Evolutionary conservation across 2,113 vertebrate species (phyloP), one percentile per base, ranked within the genome.

Genomic region (Delphinapterus leucas): DNA sequence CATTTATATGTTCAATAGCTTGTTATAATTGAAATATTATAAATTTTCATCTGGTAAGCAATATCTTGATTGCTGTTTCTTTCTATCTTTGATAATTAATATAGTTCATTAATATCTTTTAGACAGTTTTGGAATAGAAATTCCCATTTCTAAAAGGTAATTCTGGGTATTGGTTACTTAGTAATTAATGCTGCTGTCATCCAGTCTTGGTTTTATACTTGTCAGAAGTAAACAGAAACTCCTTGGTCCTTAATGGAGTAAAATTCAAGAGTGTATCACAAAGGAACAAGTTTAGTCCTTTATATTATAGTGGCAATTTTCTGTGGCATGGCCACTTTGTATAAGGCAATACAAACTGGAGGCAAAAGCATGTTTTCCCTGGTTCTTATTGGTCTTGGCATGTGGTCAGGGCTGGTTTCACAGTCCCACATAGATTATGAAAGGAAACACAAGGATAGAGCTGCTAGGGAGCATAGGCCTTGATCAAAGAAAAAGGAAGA

Each of bases 11-110:
- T 65, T 82, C 77, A 85, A 76, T 93, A 81, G 10, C 68, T 96
- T 94, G 28, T 73, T 90, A 74, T 95, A 92, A 94, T 70, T 90
- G 73, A 93, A 95, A 95, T 58, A 80, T 26, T 94, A 33, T 17
- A 80, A 70, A 87, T 90, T 95, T 90, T 92, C 92, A 74, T 71
- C 47, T 41, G 15, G 33, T 90, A 67, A 44, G 84, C 49, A 90
- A 92, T 88, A 90, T 89, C 49, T 97, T 85, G 73, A 6, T 87
- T 88, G n/a, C 20, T 84, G 10, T 80, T 85, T 91, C 82, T 91
- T 93, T 58, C 83, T 88, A 53, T 71, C 31, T 53, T 93, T 93
- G 55, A 71, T 79, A 91, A 94, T 83, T 91, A 81, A 90, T 63
- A 77, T 6, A 74, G 49, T 68, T 94, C 80, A 93, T 92, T 83